These are phyloP conservation scores for Leptonema lineaticorne DNA, from an alignment of 1,140 invertebrate species.

Conservation along the genomic window DNA sequence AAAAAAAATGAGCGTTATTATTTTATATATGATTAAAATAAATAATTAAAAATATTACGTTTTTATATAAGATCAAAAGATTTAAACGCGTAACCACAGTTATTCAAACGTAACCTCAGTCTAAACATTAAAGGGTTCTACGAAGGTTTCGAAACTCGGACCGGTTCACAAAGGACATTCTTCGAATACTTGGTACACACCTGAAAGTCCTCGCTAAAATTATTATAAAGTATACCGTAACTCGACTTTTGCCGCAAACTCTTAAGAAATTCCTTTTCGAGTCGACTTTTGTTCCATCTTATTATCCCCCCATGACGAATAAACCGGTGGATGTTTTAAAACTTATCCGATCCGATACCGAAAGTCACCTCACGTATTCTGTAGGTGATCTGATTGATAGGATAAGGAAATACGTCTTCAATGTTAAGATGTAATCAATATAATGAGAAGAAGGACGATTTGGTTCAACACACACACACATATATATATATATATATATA, in stretches of 20 bases:
- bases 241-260: background rate
- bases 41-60: too few species aligned
- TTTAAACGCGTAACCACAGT: too few species aligned
- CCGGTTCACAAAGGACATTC: slow-evolving; percentile 12
- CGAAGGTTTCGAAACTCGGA: background rate
- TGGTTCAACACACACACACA: too few species aligned
- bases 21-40: too few species aligned
- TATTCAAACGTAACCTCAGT: too few species aligned
- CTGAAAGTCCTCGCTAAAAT: slow-evolving; percentile 1
- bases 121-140: background rate
- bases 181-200: slow-evolving; percentile 12
- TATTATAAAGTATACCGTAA: slow-evolving; percentile 11
- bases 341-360: too few species aligned
- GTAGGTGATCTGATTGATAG: slow-evolving; percentile 12
- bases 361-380: background rate
- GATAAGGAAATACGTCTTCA: slow-evolving; percentile 8
- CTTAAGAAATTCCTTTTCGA: slow-evolving; percentile 1
- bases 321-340: background rate
- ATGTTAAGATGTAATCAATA: background rate
- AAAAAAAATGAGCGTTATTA: too few species aligned
- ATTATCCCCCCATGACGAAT: background rate
- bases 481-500: too few species aligned
- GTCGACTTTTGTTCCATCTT: background rate
- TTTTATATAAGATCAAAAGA: too few species aligned
- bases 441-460: slow-evolving; percentile 9